Percentiles rank a stretch among this genome's conserved stretches.
Evolutionary conservation across 2,797 vertebrate species (phyloP).

Genomic region (Acanthurus tractus): DNA sequence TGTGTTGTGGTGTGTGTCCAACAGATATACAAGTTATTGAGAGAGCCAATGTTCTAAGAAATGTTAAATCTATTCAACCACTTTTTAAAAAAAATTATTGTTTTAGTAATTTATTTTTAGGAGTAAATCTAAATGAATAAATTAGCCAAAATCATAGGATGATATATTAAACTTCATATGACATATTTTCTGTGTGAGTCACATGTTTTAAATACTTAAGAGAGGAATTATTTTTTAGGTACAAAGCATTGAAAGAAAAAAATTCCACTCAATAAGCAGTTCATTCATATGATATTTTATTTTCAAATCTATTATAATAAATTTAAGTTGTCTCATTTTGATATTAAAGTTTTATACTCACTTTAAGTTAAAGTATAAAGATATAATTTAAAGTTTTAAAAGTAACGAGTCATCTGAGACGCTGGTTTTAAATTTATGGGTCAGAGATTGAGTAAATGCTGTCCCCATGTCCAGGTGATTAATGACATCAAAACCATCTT

Average conservation of each 20-base stretch:
- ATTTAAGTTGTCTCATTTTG: no score
- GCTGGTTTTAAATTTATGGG: slow-evolving; percentile 5
- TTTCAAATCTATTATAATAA: no score
- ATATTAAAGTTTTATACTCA: no score
- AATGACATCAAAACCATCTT: slow-evolving; percentile 50
- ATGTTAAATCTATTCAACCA: not conserved
- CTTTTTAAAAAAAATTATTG: not conserved
- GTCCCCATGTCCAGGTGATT: not conserved
- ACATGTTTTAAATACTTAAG: not conserved
- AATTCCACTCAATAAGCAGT: not conserved
- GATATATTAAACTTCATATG: not conserved
- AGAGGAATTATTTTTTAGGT: not conserved
- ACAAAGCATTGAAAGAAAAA: not conserved
- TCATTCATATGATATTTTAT: no score
- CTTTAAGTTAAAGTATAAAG: no score
- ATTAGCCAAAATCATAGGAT: not conserved
- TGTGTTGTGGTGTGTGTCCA: not conserved
- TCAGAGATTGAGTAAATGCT: not conserved
- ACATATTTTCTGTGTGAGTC: not conserved
- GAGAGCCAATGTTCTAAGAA: not conserved
- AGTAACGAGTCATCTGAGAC: no score
- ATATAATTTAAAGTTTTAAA: no score
- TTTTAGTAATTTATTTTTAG: not conserved
- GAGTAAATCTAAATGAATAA: not conserved
- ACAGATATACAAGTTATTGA: not conserved